Conservation (phyloP, 2,888 invertebrate genomes). For the Ptilodon capucinus region DNA sequence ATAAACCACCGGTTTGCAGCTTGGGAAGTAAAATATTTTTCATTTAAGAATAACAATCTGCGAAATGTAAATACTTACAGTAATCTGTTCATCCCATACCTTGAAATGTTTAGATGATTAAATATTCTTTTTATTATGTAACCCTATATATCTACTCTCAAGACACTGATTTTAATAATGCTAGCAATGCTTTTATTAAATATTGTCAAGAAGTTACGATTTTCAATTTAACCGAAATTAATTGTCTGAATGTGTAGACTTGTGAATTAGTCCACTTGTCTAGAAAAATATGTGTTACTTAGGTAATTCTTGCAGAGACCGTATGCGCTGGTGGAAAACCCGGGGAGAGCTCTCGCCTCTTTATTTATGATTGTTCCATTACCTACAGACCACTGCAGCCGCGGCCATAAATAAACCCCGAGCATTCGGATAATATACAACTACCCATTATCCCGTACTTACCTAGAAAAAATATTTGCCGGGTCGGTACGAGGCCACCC, state of each 20-base stretch:
- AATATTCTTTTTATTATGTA: too few species aligned
- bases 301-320: slow-evolving; percentile 12
- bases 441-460: slow-evolving; percentile 16
- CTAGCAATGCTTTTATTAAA: neutral
- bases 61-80: too few species aligned
- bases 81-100: too few species aligned
- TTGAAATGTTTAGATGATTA: too few species aligned
- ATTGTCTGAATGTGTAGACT: neutral
- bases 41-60: too few species aligned
- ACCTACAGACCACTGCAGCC: slow-evolving; percentile 26
- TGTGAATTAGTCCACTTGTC: neutral
- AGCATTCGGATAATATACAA: slow-evolving; percentile 32
- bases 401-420: slow-evolving; percentile 38
- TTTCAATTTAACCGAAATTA: neutral
- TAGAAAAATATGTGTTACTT: slow-evolving; percentile 3
- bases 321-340: slow-evolving; percentile 20
- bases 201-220: neutral
- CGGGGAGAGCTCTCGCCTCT: slow-evolving; percentile 11
- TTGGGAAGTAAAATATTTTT: too few species aligned
- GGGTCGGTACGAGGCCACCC: neutral
- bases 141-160: neutral
- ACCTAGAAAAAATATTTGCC: neutral
- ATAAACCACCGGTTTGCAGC: too few species aligned
- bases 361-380: slow-evolving; percentile 42
- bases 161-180: neutral